Conservation (phyloP, 2,113 vertebrate species). For the Picathartes gymnocephalus region DNA sequence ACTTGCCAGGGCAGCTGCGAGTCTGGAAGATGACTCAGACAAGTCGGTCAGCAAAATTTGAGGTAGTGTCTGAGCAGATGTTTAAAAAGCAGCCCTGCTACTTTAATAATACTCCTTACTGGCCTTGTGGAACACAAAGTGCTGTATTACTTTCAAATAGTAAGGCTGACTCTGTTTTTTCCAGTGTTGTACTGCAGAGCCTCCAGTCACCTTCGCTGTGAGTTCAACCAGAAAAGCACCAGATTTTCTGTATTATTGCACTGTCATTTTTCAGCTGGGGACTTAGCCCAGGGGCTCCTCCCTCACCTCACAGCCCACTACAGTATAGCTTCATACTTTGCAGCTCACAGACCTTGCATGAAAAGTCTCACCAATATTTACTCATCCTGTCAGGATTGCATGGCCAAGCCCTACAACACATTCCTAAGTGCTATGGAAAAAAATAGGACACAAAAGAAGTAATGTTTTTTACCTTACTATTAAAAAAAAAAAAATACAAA, state of each 20-base stretch:
- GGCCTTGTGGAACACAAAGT: not conserved
- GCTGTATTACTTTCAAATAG: not conserved
- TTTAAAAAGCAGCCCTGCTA: not conserved
- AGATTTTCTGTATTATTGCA: not conserved
- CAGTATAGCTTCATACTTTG: not conserved
- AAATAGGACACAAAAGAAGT: not conserved
- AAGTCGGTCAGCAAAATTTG: not conserved
- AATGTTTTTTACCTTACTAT: not conserved
- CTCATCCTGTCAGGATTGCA: not conserved
- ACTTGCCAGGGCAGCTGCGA: not conserved
- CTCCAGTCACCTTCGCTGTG: not conserved
- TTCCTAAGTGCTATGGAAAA: not conserved
- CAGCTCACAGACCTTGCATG: not conserved
- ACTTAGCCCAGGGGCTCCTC: not conserved
- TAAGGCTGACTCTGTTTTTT: not conserved
- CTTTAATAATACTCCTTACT: not conserved
- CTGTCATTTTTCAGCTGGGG: not conserved
- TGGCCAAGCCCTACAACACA: not conserved
- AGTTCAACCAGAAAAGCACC: not conserved
- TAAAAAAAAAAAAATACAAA: not conserved
- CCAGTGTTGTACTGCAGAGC: not conserved
- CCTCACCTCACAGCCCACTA: not conserved
- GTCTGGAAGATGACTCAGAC: not conserved
- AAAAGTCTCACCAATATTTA: not conserved
- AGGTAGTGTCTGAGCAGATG: not conserved